Evolutionary conservation across 2,113 vertebrate species (phyloP).

Genomic region (Periophthalmus modestus): DNA sequence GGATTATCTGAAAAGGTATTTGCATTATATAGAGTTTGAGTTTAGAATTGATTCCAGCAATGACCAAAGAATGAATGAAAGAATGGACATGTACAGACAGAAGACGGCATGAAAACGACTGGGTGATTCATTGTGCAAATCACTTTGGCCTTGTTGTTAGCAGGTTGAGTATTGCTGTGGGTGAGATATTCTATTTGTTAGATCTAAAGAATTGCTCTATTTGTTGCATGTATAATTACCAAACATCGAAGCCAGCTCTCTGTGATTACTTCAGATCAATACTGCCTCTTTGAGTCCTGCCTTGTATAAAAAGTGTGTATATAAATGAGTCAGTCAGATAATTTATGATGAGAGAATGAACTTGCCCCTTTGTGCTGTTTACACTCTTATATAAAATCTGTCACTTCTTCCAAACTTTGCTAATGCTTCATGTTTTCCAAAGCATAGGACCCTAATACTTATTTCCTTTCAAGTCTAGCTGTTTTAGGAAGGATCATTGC

Average conservation of each 20-base stretch:
- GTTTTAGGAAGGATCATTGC: slow-evolving; percentile 21
- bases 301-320: slow-evolving; percentile 2
- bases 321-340: slow-evolving; percentile 17
- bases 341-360: not conserved
- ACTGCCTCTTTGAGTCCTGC: slow-evolving; percentile 20
- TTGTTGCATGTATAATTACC: slow-evolving; percentile 54
- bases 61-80: not conserved
- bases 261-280: slow-evolving; percentile 51
- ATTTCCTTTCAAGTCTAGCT: not conserved
- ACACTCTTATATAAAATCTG: not conserved
- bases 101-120: not conserved
- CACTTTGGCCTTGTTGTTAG: slow-evolving; percentile 23
- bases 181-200: slow-evolving; percentile 44
- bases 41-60: not conserved
- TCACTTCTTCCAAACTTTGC: not conserved
- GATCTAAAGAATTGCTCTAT: slow-evolving; percentile 49
- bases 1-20: not conserved
- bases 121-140: slow-evolving; percentile 22
- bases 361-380: not conserved
- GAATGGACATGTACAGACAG: too few species aligned
- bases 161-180: slow-evolving; percentile 41
- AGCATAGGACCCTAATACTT: not conserved
- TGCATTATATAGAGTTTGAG: not conserved
- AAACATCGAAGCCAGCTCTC: slow-evolving; percentile 45
- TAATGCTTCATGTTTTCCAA: not conserved